These are phyloP conservation scores for Saccostrea glomerata DNA, from an alignment of 1,140 invertebrate genomes.

Conservation along the genomic window DNA sequence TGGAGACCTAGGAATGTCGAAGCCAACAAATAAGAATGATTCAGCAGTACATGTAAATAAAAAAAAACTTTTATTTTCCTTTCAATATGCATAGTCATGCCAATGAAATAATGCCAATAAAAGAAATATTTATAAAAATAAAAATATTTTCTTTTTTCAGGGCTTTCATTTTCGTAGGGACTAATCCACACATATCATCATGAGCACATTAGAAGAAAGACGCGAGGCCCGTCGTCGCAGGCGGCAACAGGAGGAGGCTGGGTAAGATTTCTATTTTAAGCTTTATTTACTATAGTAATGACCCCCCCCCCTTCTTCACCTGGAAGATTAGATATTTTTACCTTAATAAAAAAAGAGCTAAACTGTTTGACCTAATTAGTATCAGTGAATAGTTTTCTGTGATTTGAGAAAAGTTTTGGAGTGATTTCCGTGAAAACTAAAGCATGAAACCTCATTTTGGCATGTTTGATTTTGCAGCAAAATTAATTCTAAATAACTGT, in stretches of 20 bases:
- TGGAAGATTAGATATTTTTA: background rate
- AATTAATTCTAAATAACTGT: background rate
- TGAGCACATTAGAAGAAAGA: constrained; percentile 62
- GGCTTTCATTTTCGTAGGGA: constrained; percentile 41
- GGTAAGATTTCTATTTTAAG: constrained; percentile 33
- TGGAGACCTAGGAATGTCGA: too few relatives aligned
- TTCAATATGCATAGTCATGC: background rate
- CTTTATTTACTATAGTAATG: background rate
- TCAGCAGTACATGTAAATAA: too few relatives aligned
- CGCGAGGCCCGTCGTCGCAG: constrained; percentile 64
- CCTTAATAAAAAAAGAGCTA: background rate
- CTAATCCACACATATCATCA: constrained; percentile 53
- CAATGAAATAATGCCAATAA: background rate
- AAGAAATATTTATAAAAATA: background rate
- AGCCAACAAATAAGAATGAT: too few relatives aligned
- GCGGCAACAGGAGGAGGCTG: constrained; percentile 53
- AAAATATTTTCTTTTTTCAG: constrained; percentile 38
- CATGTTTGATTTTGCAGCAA: constrained; percentile 7
- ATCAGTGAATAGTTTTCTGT: background rate
- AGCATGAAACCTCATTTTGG: background rate
- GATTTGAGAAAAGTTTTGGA: background rate
- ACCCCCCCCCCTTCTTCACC: background rate
- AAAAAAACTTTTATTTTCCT: too few relatives aligned
- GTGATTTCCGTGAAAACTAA: background rate
- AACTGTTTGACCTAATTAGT: background rate